Percentiles rank a stretch among this genome's conserved stretches.
Conservation (phyloP, 1,140 invertebrate genomes). For the Conopomorpha cramerella region DNA sequence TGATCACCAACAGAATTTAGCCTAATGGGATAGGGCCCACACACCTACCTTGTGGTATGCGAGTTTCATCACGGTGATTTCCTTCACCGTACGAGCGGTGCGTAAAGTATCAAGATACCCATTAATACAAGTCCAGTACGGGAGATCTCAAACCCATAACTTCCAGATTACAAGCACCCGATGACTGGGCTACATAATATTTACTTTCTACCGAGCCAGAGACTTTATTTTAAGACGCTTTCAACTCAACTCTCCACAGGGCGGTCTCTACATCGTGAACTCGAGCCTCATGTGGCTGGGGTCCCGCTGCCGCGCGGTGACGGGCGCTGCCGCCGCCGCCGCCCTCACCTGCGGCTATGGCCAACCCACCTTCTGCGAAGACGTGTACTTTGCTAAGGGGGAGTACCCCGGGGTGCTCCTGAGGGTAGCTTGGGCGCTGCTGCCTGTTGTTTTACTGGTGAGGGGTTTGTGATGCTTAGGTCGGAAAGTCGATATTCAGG, state of each 20-base stretch:
- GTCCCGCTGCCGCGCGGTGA: slow-evolving; percentile 14
- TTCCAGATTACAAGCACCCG: no score
- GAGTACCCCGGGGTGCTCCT: slow-evolving; percentile 39
- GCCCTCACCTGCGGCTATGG: slow-evolving; percentile 32
- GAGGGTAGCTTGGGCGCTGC: slow-evolving; percentile 33
- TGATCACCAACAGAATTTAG: no score
- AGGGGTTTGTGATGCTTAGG: no score
- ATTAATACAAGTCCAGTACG: neutral
- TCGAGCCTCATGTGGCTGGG: slow-evolving; percentile 38
- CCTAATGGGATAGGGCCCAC: no score
- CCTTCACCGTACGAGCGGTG: neutral
- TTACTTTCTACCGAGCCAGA: neutral
- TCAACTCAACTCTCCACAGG: slow-evolving; percentile 14
- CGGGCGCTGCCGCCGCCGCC: slow-evolving; percentile 14
- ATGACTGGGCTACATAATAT: no score
- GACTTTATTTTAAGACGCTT: neutral
- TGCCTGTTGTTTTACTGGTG: slow-evolving; percentile 25
- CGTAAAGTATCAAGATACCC: neutral
- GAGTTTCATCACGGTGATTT: no score
- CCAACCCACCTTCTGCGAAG: slow-evolving; percentile 38
- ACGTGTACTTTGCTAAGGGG: slow-evolving; percentile 30
- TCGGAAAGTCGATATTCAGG: no score
- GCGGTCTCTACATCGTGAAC: slow-evolving; percentile 32
- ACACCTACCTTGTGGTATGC: no score
- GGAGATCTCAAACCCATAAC: neutral